These are phyloP conservation scores for Thalassaphorura encarpata DNA, from an alignment of 1,140 invertebrate species.

Conservation along the genomic window DNA sequence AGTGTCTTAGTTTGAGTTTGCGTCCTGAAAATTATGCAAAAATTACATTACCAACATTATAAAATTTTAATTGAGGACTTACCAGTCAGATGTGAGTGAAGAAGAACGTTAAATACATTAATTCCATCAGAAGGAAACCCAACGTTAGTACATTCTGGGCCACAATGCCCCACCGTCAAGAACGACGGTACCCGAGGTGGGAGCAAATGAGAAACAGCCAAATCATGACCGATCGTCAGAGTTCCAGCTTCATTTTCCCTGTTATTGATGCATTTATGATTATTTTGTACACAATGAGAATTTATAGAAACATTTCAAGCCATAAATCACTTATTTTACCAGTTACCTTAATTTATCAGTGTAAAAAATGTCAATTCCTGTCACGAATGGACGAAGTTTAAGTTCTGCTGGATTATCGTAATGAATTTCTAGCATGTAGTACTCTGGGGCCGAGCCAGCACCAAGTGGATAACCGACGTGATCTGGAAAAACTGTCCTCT, in stretches of 20 bases:
- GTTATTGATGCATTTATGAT: too few species aligned
- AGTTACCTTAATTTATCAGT: slow-evolving; percentile 43
- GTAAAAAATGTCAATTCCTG: slow-evolving; percentile 5
- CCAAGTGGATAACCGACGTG: slow-evolving; percentile 73
- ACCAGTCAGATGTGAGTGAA: slow-evolving; percentile 9
- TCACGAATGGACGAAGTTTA: neutral
- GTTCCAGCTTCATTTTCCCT: too few species aligned
- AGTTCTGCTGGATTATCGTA: slow-evolving; percentile 58
- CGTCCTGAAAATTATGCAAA: too few species aligned
- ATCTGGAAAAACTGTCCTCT: slow-evolving; percentile 48
- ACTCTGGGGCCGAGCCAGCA: slow-evolving; percentile 48
- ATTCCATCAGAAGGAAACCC: slow-evolving; percentile 5
- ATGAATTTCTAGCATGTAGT: slow-evolving; percentile 80
- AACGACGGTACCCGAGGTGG: slow-evolving; percentile 1
- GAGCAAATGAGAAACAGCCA: neutral
- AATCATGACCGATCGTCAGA: too few species aligned
- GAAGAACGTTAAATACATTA: slow-evolving; percentile 4
- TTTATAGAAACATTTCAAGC: too few species aligned
- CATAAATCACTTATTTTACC: too few species aligned
- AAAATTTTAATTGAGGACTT: too few species aligned
- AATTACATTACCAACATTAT: too few species aligned
- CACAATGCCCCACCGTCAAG: slow-evolving; percentile 1
- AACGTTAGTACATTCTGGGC: neutral
- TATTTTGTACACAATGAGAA: too few species aligned
- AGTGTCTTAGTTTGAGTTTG: slow-evolving; percentile 52